phyloP scores from a whole-genome alignment of 2,113 vertebrate genomes.

The Sturnira hondurensis region DNA sequence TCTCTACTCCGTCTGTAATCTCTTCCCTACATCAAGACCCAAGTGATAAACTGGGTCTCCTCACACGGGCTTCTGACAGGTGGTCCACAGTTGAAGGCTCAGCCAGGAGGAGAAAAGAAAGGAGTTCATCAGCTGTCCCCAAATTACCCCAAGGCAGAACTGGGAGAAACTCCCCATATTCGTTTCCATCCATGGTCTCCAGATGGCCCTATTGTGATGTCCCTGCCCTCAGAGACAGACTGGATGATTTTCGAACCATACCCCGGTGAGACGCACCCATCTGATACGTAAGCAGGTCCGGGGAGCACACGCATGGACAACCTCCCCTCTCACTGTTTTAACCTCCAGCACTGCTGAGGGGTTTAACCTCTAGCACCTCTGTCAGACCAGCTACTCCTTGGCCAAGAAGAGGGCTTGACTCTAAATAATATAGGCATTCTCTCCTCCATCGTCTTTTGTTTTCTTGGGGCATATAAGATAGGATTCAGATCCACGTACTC shows the following conservation, averaged over 20 bases:
- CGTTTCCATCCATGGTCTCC: background rate
- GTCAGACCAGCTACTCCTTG: background rate
- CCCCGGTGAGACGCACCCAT: accelerated
- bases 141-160: background rate
- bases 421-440: background rate
- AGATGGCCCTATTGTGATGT: background rate
- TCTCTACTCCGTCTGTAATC: background rate
- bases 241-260: background rate
- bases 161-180: background rate
- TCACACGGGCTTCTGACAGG: background rate
- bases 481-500: background rate
- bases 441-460: background rate
- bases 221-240: background rate
- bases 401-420: background rate
- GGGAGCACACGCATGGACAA: too few species aligned
- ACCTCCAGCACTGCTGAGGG: background rate
- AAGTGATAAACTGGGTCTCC: background rate
- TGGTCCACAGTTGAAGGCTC: background rate
- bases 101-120: background rate
- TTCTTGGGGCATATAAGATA: background rate
- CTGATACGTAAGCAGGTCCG: background rate
- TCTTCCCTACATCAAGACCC: background rate
- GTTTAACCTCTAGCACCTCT: background rate
- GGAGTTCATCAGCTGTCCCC: too few species aligned
- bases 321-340: background rate